phyloP scores from a whole-genome alignment of 1,140 invertebrate species.

The Goniozus legneri region DNA sequence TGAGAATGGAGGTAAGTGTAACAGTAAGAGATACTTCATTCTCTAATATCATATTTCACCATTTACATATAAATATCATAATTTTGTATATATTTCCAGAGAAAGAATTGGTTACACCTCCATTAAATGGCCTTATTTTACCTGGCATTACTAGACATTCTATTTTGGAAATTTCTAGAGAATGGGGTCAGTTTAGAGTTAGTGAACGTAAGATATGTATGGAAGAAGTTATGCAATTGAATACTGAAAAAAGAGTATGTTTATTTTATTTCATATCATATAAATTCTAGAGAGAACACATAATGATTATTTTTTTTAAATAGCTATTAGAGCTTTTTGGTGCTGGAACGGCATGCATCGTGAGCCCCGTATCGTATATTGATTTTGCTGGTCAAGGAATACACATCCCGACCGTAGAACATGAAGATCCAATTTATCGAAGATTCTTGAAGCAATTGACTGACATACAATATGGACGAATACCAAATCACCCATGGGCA shows the following conservation, averaged over 20 bases:
- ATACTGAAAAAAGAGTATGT: constrained; percentile 78
- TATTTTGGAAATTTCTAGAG: constrained; percentile 73
- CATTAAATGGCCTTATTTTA: constrained; percentile 85
- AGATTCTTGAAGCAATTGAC: constrained; percentile 69
- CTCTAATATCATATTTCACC: constrained; percentile 1
- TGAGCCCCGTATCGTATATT: constrained; percentile 85
- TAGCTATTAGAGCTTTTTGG: constrained; percentile 93
- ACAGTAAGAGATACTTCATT: background rate
- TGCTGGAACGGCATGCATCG: constrained; percentile 88
- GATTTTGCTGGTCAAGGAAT: constrained; percentile 66
- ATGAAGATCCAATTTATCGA: constrained; percentile 64
- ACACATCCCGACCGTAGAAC: constrained; percentile 72
- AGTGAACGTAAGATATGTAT: constrained; percentile 84
- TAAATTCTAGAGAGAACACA: too few species aligned
- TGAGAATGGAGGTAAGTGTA: constrained; percentile 78
- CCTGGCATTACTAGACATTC: constrained; percentile 91
- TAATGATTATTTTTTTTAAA: constrained; percentile 31
- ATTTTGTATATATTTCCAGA: constrained; percentile 58
- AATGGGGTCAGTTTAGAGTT: constrained; percentile 88
- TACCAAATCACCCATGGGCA: constrained; percentile 74
- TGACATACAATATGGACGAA: constrained; percentile 84
- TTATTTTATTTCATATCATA: too few species aligned
- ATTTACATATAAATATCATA: constrained; percentile 2
- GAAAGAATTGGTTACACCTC: constrained; percentile 90
- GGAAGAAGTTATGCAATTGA: constrained; percentile 71